Conservation (phyloP, 2,888 invertebrate species). For the Acronicta psi region DNA sequence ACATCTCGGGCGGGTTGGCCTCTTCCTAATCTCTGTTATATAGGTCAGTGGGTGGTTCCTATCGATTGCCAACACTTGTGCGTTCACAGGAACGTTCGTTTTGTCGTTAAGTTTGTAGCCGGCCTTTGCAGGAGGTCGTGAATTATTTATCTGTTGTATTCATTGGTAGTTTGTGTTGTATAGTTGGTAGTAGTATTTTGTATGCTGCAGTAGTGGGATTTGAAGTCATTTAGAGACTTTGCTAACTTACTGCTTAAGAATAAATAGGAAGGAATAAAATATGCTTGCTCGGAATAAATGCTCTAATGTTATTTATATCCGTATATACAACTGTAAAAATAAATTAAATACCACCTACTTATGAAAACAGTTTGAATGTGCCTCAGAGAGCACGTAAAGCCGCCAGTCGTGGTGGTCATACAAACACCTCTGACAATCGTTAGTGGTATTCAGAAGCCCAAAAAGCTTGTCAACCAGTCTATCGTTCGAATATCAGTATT, state of each 20-base stretch:
- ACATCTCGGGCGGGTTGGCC: slow-evolving; percentile 52
- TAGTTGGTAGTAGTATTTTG: slow-evolving; percentile 15
- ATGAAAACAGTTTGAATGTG: too few species aligned
- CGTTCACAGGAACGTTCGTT: slow-evolving; percentile 72
- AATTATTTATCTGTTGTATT: slow-evolving; percentile 60
- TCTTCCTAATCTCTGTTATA: slow-evolving; percentile 59
- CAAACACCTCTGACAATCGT: too few species aligned
- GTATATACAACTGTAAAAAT: too few species aligned
- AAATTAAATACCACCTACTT: too few species aligned
- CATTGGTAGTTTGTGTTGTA: slow-evolving; percentile 48
- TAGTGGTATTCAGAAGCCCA: too few species aligned
- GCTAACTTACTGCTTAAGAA: neutral
- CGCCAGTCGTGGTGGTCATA: too few species aligned
- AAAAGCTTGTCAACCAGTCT: too few species aligned
- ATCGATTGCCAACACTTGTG: slow-evolving; percentile 84
- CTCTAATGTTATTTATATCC: too few species aligned
- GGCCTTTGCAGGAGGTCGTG: slow-evolving; percentile 57
- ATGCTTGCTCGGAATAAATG: neutral
- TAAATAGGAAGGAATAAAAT: too few species aligned
- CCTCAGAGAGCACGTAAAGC: too few species aligned
- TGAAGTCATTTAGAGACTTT: slow-evolving; percentile 6
- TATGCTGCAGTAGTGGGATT: slow-evolving; percentile 32
- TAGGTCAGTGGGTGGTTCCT: slow-evolving; percentile 77
- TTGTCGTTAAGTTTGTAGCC: slow-evolving; percentile 52
- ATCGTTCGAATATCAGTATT: too few species aligned